phyloP scores from a whole-genome alignment of 2,888 invertebrate species.

The Miltochrista miniata region DNA sequence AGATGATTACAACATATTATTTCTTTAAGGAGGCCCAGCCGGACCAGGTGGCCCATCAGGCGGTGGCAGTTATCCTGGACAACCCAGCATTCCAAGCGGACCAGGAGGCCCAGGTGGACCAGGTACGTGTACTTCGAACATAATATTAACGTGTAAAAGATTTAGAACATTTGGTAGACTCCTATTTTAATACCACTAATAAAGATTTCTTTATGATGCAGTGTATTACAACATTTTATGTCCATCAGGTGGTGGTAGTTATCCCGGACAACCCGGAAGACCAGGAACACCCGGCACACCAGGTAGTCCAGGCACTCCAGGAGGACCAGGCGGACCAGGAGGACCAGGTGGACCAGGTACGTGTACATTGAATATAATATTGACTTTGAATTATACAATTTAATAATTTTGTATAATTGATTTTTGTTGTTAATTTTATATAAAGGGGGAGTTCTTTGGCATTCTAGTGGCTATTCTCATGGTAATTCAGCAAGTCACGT shows the following conservation, averaged over 20 bases:
- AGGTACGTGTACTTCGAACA: constrained; percentile 24
- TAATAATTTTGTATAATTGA: no score
- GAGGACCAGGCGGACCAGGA: constrained; percentile 57
- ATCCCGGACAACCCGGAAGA: constrained; percentile 25
- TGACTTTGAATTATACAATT: no score
- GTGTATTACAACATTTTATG: no score
- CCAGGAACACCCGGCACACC: constrained; percentile 37
- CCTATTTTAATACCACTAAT: no score
- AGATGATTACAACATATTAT: no score
- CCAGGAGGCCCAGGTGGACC: constrained; percentile 42
- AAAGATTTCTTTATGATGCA: no score
- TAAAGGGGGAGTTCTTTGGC: constrained; percentile 30
- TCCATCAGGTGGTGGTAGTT: constrained; percentile 47
- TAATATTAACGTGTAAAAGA: no score
- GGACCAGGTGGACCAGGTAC: constrained; percentile 57
- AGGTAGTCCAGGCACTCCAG: constrained; percentile 36
- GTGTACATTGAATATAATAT: constrained; percentile 51
- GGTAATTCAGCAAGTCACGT: no score
- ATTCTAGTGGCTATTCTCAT: constrained; percentile 20
- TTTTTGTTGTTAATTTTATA: neutral
- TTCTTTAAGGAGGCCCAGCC: constrained; percentile 29
- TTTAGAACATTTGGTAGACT: no score
- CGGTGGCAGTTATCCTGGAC: neutral
- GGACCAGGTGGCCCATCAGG: neutral
- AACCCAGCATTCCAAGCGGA: constrained; percentile 39